Evolutionary conservation across 2,888 invertebrate genomes (phyloP), one percentile per base, ranked within the genome.

Genomic region (Flexamia atlantica): DNA sequence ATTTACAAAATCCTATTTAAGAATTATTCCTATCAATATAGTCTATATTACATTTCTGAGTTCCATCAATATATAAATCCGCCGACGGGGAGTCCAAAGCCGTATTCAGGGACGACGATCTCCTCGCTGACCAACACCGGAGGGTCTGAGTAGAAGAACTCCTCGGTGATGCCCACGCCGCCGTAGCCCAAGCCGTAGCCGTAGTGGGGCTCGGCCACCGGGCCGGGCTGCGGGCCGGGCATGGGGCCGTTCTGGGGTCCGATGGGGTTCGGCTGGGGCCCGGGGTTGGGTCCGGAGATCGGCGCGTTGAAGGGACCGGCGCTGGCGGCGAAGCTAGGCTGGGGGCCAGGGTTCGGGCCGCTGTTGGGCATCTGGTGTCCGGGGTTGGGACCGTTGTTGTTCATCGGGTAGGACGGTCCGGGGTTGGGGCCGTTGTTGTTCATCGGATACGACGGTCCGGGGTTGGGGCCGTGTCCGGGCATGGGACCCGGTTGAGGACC

Each of bases 131-230:
- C 70, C 23, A 70, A 23, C 5, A 70, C 70, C 9, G 70, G 70
- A 7, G 70, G 70, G 20, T 70, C 70, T n/a, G 70, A 70, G 40
- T 70, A 70, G 36, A 40, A 32, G 40, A 70, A 70, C 40, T 32
- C 70, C 23, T 70, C 70, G 3, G 70, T 70, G 40, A 32, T 10
- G 3, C 70, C 70, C 4, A 70, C 32, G 14, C 70, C 70, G 2
- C n/a, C 40, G 70, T 70, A 70, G 17, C 70, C 32, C 2, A 32
- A 9, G 10, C 40, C 40, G 40, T 20, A 32, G n/a, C 36, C 68
- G 40, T 12, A 36, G 40, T 17, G 20, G 9, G 70, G 70, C 2
- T 70, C 70, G 32, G 68, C 25, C 30, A 17, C 5, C n/a, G 68
- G 30, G 3, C 40, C n/a, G 40, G 70, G 70, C 30, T 9, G 1